phyloP scores from a whole-genome alignment of 2,113 vertebrate species.

The Colius striatus region DNA sequence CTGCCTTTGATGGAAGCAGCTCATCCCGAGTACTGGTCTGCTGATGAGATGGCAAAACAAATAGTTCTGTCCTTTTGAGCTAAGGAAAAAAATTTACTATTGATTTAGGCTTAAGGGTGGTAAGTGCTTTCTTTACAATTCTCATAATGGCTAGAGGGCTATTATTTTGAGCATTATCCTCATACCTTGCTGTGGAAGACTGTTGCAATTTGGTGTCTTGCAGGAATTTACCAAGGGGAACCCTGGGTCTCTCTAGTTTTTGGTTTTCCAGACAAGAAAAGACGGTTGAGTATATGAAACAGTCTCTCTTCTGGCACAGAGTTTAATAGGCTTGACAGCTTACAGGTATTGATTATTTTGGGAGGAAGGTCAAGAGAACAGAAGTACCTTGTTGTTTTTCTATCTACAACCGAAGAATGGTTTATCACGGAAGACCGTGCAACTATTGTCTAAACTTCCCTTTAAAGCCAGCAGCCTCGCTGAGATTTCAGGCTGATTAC shows the following conservation, averaged over 20 bases:
- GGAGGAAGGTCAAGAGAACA: conserved; percentile 3
- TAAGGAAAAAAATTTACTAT: conserved; percentile 47
- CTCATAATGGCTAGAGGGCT: conserved; percentile 16
- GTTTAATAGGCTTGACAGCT: background rate
- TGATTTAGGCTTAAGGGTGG: conserved; percentile 65
- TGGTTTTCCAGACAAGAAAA: background rate
- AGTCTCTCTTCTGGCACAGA: background rate
- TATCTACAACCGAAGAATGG: background rate
- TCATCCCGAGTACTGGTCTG: background rate
- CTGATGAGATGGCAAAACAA: conserved; percentile 12
- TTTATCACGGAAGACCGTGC: background rate
- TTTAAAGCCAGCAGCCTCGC: background rate
- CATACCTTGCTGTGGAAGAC: background rate
- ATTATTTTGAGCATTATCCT: conserved; percentile 50
- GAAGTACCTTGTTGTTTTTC: background rate
- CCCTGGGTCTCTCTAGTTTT: background rate
- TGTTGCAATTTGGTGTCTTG: background rate
- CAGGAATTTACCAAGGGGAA: background rate
- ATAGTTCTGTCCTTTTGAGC: conserved; percentile 50
- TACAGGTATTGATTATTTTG: background rate
- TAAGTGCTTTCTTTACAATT: conserved; percentile 44
- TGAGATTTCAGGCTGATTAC: background rate
- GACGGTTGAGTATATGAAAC: background rate
- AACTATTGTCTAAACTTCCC: background rate
- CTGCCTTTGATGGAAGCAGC: conserved; percentile 23